Conservation (phyloP, 2,113 vertebrate species). For the Lamprotornis superbus region DNA sequence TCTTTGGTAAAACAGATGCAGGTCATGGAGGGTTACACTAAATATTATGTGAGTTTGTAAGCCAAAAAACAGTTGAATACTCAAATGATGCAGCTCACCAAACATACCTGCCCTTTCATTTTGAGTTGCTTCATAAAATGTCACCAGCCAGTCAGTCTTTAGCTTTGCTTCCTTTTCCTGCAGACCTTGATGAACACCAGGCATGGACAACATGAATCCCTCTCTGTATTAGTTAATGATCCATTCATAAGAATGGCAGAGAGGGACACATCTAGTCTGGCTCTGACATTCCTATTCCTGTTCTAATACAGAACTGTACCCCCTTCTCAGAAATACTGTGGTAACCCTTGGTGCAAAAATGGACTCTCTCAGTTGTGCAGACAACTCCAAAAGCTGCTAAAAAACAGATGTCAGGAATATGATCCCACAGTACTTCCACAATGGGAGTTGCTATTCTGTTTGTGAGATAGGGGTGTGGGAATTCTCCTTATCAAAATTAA, state of each 20-base stretch:
- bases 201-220: not conserved
- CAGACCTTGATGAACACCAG: not conserved
- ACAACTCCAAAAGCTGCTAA: not conserved
- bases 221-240: not conserved
- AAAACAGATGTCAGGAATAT: not conserved
- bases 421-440: not conserved
- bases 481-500: conserved; percentile 25
- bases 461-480: not conserved
- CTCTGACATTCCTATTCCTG: not conserved
- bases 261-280: not conserved
- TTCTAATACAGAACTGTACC: not conserved
- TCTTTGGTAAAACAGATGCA: not conserved
- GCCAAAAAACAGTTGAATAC: not conserved
- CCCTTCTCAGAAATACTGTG: not conserved
- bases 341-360: not conserved
- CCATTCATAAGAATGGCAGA: not conserved
- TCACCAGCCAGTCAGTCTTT: not conserved
- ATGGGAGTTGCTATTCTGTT: not conserved
- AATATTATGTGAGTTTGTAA: not conserved
- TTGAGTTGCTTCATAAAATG: not conserved
- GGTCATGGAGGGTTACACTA: not conserved
- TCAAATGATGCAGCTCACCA: not conserved
- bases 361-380: not conserved
- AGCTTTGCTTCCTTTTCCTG: not conserved
- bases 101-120: not conserved